Conservation (phyloP, 2,888 invertebrate genomes). For the Lasius fuliginosus region DNA sequence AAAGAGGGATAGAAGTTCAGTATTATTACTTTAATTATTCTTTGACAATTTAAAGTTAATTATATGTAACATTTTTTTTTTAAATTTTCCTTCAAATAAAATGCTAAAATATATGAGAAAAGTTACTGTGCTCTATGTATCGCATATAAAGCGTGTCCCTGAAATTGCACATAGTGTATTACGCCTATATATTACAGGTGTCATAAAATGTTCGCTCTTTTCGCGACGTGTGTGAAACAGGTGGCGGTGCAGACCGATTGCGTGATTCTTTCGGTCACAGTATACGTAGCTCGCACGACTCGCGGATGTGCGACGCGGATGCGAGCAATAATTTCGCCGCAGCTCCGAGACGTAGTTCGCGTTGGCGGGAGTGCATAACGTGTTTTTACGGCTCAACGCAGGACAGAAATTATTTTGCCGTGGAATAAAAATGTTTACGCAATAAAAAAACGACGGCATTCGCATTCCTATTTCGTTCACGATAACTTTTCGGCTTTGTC, state of each 20-base stretch:
- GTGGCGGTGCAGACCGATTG: conserved; percentile 28
- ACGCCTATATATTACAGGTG: conserved; percentile 12
- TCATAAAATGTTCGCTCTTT: conserved; percentile 17
- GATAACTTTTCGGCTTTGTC: conserved; percentile 50
- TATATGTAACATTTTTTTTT: neutral
- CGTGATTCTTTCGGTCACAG: conserved; percentile 21
- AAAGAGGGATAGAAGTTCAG: neutral
- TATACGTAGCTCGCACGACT: conserved; percentile 16
- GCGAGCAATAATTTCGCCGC: conserved; percentile 26
- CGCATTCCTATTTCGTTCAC: neutral
- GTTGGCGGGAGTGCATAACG: conserved; percentile 18
- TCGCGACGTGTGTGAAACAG: conserved; percentile 44
- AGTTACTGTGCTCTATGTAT: neutral
- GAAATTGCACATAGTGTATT: conserved; percentile 16
- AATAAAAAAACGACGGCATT: conserved; percentile 27
- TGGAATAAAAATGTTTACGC: conserved; percentile 40
- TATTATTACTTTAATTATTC: neutral
- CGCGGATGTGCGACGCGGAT: conserved; percentile 16
- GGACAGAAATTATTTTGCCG: conserved; percentile 33
- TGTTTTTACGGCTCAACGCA: conserved; percentile 5
- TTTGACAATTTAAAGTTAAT: neutral
- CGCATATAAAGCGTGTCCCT: neutral
- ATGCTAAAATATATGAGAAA: neutral
- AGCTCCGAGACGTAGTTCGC: neutral
- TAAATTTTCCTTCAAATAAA: neutral